Base-by-base conservation (phyloP, 2,888 invertebrate species). In the Brenthis ino region DNA sequence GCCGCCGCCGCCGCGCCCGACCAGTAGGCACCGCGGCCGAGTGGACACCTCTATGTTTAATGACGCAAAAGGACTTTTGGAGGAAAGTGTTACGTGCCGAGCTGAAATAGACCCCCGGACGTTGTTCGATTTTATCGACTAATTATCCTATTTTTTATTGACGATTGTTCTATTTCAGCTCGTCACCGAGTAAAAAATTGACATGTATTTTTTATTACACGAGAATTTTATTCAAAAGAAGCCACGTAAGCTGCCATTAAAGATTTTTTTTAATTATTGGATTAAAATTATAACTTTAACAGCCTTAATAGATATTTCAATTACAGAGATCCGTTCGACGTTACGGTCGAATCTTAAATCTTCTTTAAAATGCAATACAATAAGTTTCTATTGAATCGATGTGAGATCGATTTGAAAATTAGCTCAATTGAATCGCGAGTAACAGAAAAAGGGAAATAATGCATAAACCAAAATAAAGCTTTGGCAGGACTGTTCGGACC, bases 1-100 rank as follows among this genome's bases (percentile, higher is more conserved):
- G n/a, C n/a, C n/a, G 54, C 69, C 56, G 57, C 75, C 69, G 69
- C 57, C 61, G 64, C 8, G 13, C 53, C 51, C 61, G 33, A 47
- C 50, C 33, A 6, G 37, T 43, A 43, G 37, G 37, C 56, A 20
- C 57, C 33, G 20, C 54, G 56, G 12, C 61, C n/a, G 51, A 51
- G 51, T 37, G 14, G 54, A 37, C 37, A 43, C 11, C 37, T 11
- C 37, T 43, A 8, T 28, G 28, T 28, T 43, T 2, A 28, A 16
- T 14, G 37, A 43, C 11, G 37, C 37, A 11, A 8, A 43, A 11
- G 43, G 57, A 13, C 13, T 20, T 47, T 24, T 5, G 20, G 20
- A 5, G 16, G 16, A 53, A 53, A 16, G 11, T 16, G n/a, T 16
- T 16, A 6, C 3, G 24, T 12, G 11, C n/a, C 16, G 28, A 24